Conservation (phyloP, 2,113 vertebrate species). For the Callipepla squamata region DNA sequence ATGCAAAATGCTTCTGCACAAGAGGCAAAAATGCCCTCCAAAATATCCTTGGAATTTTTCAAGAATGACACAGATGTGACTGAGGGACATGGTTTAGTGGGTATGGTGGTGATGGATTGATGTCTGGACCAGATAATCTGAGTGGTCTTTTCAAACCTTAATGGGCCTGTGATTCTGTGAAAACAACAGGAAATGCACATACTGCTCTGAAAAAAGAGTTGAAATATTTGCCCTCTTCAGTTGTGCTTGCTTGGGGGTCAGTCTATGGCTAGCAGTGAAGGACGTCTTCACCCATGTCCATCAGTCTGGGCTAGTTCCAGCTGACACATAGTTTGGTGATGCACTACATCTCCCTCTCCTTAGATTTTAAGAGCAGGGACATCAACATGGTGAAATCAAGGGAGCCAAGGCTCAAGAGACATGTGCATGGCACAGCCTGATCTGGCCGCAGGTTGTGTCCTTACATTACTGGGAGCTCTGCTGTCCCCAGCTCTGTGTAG, state of each 20-base stretch:
- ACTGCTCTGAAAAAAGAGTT: not conserved
- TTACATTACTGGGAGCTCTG: not conserved
- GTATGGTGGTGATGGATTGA: no score
- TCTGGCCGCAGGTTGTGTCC: not conserved
- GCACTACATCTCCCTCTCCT: not conserved
- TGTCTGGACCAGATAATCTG: no score
- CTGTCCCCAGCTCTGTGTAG: not conserved
- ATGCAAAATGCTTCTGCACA: not conserved
- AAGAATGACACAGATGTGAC: no score
- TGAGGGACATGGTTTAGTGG: no score
- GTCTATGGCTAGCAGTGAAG: not conserved
- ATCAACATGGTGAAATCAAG: not conserved
- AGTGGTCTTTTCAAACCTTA: no score
- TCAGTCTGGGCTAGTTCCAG: not conserved
- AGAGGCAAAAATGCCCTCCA: not conserved
- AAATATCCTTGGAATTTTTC: no score
- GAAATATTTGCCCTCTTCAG: not conserved
- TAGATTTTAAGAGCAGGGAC: not conserved
- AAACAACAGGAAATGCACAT: not conserved
- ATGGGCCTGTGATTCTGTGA: no score
- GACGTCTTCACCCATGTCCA: not conserved
- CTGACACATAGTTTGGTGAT: not conserved
- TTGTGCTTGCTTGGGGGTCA: no score
- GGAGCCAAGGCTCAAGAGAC: not conserved
- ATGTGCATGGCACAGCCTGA: not conserved